These are phyloP conservation scores for Burhinus oedicnemus DNA, from an alignment of 2,113 vertebrate species.

Conservation along the genomic window DNA sequence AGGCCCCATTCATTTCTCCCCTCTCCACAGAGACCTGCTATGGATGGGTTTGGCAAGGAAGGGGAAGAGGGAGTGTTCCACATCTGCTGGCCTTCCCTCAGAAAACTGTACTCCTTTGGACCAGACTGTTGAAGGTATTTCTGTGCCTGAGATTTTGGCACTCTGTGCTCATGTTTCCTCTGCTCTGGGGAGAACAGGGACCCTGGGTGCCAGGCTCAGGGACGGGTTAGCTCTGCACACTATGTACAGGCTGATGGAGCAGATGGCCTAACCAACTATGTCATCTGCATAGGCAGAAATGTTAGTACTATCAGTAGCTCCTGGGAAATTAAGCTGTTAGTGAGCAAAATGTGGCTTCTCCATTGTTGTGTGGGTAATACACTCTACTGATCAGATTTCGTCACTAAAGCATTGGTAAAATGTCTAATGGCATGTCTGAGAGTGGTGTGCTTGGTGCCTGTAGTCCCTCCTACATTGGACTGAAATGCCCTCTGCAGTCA, in stretches of 20 bases:
- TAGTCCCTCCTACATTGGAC: constrained; percentile 15
- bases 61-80: not conserved
- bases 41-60: not conserved
- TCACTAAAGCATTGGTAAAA: constrained; percentile 25
- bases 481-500: constrained; percentile 41
- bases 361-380: not conserved
- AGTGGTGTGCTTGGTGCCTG: not conserved
- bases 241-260: not conserved
- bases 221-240: not conserved
- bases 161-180: not conserved
- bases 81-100: not conserved
- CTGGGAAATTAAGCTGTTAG: not conserved
- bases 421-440: not conserved
- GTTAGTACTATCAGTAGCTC: not conserved
- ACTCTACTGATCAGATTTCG: constrained; percentile 36
- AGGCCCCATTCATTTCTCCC: not conserved
- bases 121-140: not conserved
- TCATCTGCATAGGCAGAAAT: not conserved
- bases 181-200: not conserved
- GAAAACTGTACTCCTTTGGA: not conserved
- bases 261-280: not conserved
- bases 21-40: not conserved
- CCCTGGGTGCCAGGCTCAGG: not conserved
- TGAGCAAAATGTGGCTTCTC: not conserved
- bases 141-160: not conserved